Conservation (phyloP, 2,113 vertebrate species). For the Hemibagrus wyckioides region DNA sequence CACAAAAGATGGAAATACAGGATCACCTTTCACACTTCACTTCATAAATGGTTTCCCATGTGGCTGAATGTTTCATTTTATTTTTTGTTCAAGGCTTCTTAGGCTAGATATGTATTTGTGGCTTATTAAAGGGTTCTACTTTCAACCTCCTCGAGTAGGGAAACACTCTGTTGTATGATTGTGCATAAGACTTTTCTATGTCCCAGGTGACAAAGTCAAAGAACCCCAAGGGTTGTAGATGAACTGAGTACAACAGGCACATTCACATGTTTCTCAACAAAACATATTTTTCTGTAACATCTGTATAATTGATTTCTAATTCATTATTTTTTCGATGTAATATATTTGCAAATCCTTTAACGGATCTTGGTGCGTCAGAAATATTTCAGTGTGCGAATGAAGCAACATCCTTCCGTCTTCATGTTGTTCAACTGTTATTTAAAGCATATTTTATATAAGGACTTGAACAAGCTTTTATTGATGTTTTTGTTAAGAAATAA, state of each 20-base stretch:
- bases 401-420: slow-evolving; percentile 37
- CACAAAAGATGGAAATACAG: background rate
- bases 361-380: slow-evolving; percentile 40
- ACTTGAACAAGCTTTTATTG: slow-evolving; percentile 33
- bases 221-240: background rate
- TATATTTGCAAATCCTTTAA: slow-evolving; percentile 62
- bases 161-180: background rate
- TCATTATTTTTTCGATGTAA: slow-evolving; percentile 51
- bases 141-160: background rate
- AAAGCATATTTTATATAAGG: slow-evolving; percentile 47
- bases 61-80: background rate
- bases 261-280: background rate
- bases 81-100: background rate
- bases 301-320: slow-evolving; percentile 53
- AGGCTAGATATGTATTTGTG: background rate
- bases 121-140: background rate
- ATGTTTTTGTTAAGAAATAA: slow-evolving; percentile 35
- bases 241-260: background rate
- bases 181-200: background rate
- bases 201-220: background rate
- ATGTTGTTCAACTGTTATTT: slow-evolving; percentile 46
- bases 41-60: background rate
- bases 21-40: background rate
- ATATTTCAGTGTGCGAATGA: slow-evolving; percentile 43
- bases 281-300: slow-evolving; percentile 60